Percentiles rank a stretch among this genome's conserved stretches.
Evolutionary conservation across 2,113 vertebrate genomes (phyloP).

Genomic region (Onychostoma macrolepis): DNA sequence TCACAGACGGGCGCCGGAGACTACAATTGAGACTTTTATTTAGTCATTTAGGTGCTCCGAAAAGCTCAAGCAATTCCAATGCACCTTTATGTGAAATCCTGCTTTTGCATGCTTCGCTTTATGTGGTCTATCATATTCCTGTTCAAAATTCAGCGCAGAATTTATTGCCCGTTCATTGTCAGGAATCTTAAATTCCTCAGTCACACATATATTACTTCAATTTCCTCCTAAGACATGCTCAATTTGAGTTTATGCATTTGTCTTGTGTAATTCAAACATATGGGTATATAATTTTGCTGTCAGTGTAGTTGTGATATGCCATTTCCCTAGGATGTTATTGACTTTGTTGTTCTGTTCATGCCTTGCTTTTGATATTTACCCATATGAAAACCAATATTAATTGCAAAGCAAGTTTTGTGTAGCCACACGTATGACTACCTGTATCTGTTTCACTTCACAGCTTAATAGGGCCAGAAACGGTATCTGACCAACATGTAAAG

Average conservation of each 20-base stretch:
- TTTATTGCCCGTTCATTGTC: not conserved
- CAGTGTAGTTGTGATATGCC: not conserved
- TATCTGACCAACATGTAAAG: not conserved
- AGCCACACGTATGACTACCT: not conserved
- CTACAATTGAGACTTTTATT: slow-evolving; percentile 26
- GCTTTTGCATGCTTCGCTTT: not conserved
- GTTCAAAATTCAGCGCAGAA: not conserved
- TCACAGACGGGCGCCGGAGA: slow-evolving; percentile 1
- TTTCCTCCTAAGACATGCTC: not conserved
- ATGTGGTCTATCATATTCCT: not conserved
- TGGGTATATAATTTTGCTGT: not conserved
- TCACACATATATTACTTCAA: not conserved
- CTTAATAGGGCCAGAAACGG: not conserved
- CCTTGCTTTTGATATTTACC: not conserved
- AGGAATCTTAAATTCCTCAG: not conserved
- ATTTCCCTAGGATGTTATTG: not conserved
- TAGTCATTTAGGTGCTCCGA: not conserved
- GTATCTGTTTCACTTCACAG: not conserved
- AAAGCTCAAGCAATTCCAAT: slow-evolving; percentile 6
- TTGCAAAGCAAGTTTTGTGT: not conserved
- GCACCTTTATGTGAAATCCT: not conserved
- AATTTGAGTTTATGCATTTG: not conserved
- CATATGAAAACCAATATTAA: not conserved
- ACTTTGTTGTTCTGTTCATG: not conserved
- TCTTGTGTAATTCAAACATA: slow-evolving; percentile 3